Conservation (phyloP, 2,888 invertebrate genomes). For the Melieria picta region DNA sequence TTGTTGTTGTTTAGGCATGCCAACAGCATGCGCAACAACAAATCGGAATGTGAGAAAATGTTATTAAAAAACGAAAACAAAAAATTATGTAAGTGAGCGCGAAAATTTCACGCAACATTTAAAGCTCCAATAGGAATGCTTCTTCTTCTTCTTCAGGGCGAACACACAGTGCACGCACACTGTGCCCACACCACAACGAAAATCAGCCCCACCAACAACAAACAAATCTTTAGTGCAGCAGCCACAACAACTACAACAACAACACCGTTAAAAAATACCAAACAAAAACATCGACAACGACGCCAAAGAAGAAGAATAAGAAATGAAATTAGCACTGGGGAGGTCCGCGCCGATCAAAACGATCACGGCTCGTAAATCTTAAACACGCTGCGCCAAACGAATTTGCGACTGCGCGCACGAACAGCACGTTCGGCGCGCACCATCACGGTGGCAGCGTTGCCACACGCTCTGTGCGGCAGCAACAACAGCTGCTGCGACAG, state of each 20-base stretch:
- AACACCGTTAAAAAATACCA: conserved; percentile 2
- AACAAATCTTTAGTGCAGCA: neutral
- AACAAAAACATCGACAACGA: neutral
- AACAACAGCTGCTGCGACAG: conserved; percentile 9
- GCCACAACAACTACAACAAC: neutral
- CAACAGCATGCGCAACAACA: too few relatives aligned
- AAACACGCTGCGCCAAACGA: conserved; percentile 35
- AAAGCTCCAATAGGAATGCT: too few relatives aligned
- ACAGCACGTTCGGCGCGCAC: conserved; percentile 58
- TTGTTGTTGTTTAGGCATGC: too few relatives aligned
- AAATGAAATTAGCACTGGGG: conserved; percentile 62
- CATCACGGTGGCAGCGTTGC: neutral
- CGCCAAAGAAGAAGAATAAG: conserved; percentile 27
- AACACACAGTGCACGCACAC: too few relatives aligned
- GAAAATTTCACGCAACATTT: too few relatives aligned
- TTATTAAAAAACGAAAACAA: too few relatives aligned
- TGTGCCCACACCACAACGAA: neutral
- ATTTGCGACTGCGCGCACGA: conserved; percentile 50
- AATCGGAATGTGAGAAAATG: too few relatives aligned
- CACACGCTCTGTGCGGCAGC: neutral
- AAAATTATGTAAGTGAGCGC: too few relatives aligned
- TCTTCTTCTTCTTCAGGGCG: too few relatives aligned
- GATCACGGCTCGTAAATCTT: conserved; percentile 59
- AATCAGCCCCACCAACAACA: conserved; percentile 3
- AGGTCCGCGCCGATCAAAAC: conserved; percentile 61